Evolutionary conservation across 53 echinoderm and acorn worm species (phyloP).

Genomic region (Temnopleurus reevesii): DNA sequence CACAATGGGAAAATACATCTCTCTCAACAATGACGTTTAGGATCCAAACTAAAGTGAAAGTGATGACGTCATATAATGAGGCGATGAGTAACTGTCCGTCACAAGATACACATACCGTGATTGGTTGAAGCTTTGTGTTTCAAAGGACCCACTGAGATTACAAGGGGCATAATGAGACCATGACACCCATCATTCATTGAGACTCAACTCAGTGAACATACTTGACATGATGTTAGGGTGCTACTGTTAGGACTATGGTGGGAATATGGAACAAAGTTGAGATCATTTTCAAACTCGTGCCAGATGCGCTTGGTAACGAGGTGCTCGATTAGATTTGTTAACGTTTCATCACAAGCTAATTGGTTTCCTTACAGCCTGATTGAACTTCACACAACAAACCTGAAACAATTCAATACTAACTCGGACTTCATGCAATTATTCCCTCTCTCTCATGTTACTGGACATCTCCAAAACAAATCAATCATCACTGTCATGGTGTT

Average conservation of each 20-base stretch:
- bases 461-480: not conserved
- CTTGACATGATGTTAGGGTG: not conserved
- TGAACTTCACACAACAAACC: not conserved
- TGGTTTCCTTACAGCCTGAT: not conserved
- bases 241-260: not conserved
- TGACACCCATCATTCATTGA: not conserved
- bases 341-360: constrained; percentile 1
- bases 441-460: not conserved
- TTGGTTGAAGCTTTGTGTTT: constrained; percentile 43
- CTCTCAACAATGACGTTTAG: not conserved
- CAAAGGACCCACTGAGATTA: constrained; percentile 1
- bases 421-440: not conserved
- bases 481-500: not conserved
- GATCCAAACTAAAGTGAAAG: not conserved
- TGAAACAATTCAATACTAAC: not conserved
- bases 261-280: not conserved
- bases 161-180: not conserved
- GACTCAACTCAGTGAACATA: not conserved
- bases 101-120: constrained; percentile 14
- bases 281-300: constrained; percentile 12
- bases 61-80: constrained; percentile 15
- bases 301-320: constrained; percentile 13
- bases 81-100: constrained; percentile 8
- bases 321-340: constrained; percentile 32
- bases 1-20: not conserved